These are phyloP conservation scores for Chymomyza fuscimana DNA, from an alignment of 2,888 invertebrate genomes.

Conservation along the genomic window DNA sequence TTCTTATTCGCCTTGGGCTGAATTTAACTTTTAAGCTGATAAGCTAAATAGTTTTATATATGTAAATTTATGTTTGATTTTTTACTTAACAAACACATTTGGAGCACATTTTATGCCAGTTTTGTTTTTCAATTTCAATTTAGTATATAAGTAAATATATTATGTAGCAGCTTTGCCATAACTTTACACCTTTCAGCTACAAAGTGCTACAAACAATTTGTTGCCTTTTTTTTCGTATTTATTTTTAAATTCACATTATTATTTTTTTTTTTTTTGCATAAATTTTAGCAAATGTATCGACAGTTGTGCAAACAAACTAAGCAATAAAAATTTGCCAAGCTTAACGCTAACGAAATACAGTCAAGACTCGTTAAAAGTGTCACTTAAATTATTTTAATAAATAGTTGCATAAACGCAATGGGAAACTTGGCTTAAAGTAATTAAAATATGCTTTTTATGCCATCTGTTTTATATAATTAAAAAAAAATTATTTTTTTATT, in stretches of 20 bases:
- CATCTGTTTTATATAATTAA: no score
- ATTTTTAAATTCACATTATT: constrained; percentile 27
- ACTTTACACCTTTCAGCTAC: constrained; percentile 13
- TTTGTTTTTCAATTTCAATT: neutral
- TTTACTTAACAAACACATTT: no score
- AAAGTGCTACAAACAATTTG: constrained; percentile 41
- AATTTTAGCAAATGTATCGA: constrained; percentile 17
- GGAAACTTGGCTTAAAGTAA: neutral
- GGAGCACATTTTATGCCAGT: neutral
- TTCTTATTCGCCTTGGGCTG: neutral
- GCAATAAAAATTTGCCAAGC: neutral
- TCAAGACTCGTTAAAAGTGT: neutral
- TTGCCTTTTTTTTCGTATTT: constrained; percentile 50
- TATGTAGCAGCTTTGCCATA: neutral
- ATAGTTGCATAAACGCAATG: neutral
- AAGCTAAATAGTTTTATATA: constrained; percentile 31
- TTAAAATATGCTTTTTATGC: neutral
- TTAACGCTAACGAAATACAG: neutral
- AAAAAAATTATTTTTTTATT: no score
- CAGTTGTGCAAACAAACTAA: constrained; percentile 59
- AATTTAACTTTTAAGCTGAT: constrained; percentile 22
- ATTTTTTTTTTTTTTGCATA: constrained; percentile 26
- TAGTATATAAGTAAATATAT: neutral
- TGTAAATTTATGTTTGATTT: constrained; percentile 6
- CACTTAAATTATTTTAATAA: neutral